Conservation (phyloP, 2,888 invertebrate genomes). For the Eumerus sabulonum region DNA sequence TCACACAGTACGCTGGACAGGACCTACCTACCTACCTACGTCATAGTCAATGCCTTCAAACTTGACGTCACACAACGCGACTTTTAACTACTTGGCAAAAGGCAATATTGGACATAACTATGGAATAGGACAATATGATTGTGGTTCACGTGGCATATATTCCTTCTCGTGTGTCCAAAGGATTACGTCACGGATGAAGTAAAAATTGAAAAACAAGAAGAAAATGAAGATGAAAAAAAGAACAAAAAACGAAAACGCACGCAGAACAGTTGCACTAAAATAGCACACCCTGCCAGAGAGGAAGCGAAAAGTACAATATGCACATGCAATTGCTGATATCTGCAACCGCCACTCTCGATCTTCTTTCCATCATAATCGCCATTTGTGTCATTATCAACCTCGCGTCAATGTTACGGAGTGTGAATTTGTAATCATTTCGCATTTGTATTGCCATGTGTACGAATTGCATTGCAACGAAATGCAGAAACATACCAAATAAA, state of each 20-base stretch:
- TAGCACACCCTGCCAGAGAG: conserved; percentile 12
- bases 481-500: conserved; percentile 10
- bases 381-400: conserved; percentile 53
- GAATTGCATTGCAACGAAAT: conserved; percentile 40
- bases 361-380: conserved; percentile 39
- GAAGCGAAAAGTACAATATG: neutral
- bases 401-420: conserved; percentile 40
- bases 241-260: neutral
- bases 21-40: no score
- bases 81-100: neutral
- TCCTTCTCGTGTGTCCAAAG: no score
- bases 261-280: conserved; percentile 2
- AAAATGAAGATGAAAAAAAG: neutral
- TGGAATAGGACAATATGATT: no score
- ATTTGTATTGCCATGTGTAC: neutral
- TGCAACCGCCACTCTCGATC: conserved; percentile 35
- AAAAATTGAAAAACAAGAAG: no score
- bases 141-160: no score
- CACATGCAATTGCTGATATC: conserved; percentile 30
- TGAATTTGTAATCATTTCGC: conserved; percentile 51
- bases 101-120: no score
- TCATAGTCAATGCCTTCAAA: no score
- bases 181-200: neutral
- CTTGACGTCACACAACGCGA: no score
- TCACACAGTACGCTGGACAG: no score